phyloP scores from a whole-genome alignment of 1,140 invertebrate species.

The Drosophila bifasciata region DNA sequence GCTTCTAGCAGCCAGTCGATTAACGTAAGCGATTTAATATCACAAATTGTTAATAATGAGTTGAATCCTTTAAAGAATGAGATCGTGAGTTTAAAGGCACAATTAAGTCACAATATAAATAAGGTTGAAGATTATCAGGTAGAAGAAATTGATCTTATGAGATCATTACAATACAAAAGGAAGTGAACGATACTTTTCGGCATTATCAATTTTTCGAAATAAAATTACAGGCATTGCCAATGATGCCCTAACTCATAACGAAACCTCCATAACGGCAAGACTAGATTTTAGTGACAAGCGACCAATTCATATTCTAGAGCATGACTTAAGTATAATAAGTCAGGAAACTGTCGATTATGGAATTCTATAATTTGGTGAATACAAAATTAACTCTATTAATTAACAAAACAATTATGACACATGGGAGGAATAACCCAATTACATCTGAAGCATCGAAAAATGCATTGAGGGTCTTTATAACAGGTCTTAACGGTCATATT shows the following conservation, averaged over 20 bases:
- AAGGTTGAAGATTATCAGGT: too few species aligned
- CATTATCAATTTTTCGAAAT: too few species aligned
- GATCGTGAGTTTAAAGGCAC: too few species aligned
- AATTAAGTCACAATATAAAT: constrained; percentile 1
- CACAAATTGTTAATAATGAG: too few species aligned
- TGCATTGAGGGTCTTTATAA: constrained; percentile 1
- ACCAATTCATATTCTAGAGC: background rate
- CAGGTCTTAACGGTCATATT: constrained; percentile 3
- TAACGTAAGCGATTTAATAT: background rate
- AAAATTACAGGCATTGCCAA: too few species aligned
- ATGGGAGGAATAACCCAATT: background rate
- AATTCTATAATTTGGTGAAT: background rate
- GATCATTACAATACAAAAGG: constrained; percentile 1
- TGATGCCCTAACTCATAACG: too few species aligned
- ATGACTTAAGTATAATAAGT: background rate
- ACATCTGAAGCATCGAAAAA: constrained; percentile 1
- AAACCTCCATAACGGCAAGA: background rate
- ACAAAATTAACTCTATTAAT: too few species aligned
- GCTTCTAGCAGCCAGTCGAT: background rate
- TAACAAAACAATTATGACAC: constrained; percentile 3
- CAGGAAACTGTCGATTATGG: background rate
- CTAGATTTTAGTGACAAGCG: too few species aligned
- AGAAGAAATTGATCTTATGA: too few species aligned
- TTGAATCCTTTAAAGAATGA: too few species aligned
- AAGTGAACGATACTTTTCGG: too few species aligned